These are phyloP conservation scores for Bombus cullumanus DNA, from an alignment of 1,140 invertebrate species.

Conservation along the genomic window DNA sequence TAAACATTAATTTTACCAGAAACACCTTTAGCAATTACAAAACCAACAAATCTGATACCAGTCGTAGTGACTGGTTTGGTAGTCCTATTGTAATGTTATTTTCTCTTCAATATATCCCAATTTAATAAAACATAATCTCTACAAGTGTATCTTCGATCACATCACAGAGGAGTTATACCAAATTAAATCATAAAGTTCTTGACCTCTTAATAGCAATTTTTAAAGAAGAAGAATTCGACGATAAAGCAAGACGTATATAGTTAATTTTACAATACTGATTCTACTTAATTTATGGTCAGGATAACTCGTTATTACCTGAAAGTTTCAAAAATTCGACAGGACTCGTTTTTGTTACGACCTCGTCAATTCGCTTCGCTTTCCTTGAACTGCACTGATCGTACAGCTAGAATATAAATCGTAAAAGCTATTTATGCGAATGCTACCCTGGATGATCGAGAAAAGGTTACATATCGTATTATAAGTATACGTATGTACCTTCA, in stretches of 20 bases:
- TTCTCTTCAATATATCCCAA: not conserved
- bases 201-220: too few species aligned
- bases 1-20: too few species aligned
- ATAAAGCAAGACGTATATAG: too few species aligned
- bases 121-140: not conserved
- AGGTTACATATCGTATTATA: not conserved
- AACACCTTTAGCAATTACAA: too few species aligned
- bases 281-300: too few species aligned
- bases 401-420: conserved; percentile 7
- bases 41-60: too few species aligned
- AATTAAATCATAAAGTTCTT: not conserved
- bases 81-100: too few species aligned
- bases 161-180: not conserved
- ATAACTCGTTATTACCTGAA: too few species aligned
- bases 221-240: too few species aligned
- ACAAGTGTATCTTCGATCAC: not conserved
- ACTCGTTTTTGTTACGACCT: not conserved
- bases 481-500: not conserved
- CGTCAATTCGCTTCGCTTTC: not conserved
- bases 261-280: too few species aligned
- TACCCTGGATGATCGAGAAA: conserved; percentile 28
- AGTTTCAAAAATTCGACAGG: not conserved
- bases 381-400: not conserved
- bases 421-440: conserved; percentile 20
- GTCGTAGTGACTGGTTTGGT: too few species aligned